A percentile compares a stretch with the other conserved stretches of the same genome.
Evolutionary conservation across 2,797 vertebrate genomes (phyloP).

Genomic region (Bovichtus variegatus): DNA sequence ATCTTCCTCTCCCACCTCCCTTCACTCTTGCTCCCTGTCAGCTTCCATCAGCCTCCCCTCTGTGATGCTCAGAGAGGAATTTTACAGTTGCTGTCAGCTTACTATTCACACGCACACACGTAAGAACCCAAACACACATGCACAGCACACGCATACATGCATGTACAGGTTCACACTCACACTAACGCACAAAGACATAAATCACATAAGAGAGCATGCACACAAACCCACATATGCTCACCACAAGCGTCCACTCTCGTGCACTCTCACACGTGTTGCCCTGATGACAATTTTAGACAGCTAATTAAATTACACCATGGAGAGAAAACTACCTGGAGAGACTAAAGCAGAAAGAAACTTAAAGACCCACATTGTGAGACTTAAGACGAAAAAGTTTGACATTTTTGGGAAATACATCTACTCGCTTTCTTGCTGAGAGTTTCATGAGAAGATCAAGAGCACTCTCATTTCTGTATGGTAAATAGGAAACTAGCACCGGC

Average conservation of each 20-base stretch:
- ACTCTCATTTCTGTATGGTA: too few relatives aligned
- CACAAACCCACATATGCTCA: slow-evolving; percentile 38
- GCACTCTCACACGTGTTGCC: slow-evolving; percentile 27
- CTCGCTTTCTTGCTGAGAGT: not conserved
- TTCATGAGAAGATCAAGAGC: not conserved
- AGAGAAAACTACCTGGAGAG: slow-evolving; percentile 51
- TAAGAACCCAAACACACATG: slow-evolving; percentile 31
- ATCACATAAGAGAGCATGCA: slow-evolving; percentile 37
- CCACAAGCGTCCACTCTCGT: slow-evolving; percentile 15
- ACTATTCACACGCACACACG: slow-evolving; percentile 39
- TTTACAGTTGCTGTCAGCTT: slow-evolving; percentile 78
- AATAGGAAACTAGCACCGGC: too few relatives aligned
- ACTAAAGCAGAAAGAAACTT: slow-evolving; percentile 16
- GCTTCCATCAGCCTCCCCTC: slow-evolving; percentile 76
- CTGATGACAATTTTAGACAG: slow-evolving; percentile 64
- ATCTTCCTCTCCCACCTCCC: slow-evolving; percentile 69
- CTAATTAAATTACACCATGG: slow-evolving; percentile 71
- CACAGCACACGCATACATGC: slow-evolving; percentile 24
- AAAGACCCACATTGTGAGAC: slow-evolving; percentile 5
- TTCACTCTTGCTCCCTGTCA: slow-evolving; percentile 74
- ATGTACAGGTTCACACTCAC: slow-evolving; percentile 20
- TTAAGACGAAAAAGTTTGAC: not conserved
- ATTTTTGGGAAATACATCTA: not conserved
- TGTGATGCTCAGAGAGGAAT: slow-evolving; percentile 79
- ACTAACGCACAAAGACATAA: slow-evolving; percentile 40